These are phyloP conservation scores for Agrypnia vestita DNA, from an alignment of 1,140 invertebrate species.

Conservation along the genomic window DNA sequence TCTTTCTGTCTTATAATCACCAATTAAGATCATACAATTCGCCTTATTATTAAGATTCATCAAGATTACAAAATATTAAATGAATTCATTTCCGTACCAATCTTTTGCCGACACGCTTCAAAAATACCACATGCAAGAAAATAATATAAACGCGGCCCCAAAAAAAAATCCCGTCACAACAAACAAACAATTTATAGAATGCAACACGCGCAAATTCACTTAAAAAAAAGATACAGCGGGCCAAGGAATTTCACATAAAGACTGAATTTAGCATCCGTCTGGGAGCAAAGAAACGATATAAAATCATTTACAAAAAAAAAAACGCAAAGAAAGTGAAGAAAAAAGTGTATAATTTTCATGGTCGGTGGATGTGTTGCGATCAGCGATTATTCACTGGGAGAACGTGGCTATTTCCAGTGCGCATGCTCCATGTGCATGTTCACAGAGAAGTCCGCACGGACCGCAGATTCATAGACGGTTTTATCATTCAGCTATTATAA, in stretches of 20 bases:
- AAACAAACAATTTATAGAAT: conserved; percentile 5
- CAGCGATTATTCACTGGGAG: not conserved
- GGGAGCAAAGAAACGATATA: conserved; percentile 15
- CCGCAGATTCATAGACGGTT: not conserved
- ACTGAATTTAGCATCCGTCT: not conserved
- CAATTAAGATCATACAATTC: too few relatives aligned
- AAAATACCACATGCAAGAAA: too few relatives aligned
- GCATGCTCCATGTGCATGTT: not conserved
- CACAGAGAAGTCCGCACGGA: not conserved
- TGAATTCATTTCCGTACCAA: too few relatives aligned
- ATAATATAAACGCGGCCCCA: too few relatives aligned
- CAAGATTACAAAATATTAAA: too few relatives aligned
- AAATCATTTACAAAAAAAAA: conserved; percentile 16
- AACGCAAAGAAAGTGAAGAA: conserved; percentile 30
- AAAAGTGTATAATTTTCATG: conserved; percentile 33
- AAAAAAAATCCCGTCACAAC: not conserved
- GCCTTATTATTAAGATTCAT: too few relatives aligned
- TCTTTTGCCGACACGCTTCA: too few relatives aligned
- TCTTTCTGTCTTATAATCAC: too few relatives aligned
- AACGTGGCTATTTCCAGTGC: too few relatives aligned
- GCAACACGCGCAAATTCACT: not conserved
- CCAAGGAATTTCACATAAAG: conserved; percentile 5
- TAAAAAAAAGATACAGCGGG: not conserved
- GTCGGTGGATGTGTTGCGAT: not conserved
- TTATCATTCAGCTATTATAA: too few relatives aligned